Base-by-base conservation (phyloP, 1,140 invertebrate genomes). In the Hylaeus anthracinus region DNA sequence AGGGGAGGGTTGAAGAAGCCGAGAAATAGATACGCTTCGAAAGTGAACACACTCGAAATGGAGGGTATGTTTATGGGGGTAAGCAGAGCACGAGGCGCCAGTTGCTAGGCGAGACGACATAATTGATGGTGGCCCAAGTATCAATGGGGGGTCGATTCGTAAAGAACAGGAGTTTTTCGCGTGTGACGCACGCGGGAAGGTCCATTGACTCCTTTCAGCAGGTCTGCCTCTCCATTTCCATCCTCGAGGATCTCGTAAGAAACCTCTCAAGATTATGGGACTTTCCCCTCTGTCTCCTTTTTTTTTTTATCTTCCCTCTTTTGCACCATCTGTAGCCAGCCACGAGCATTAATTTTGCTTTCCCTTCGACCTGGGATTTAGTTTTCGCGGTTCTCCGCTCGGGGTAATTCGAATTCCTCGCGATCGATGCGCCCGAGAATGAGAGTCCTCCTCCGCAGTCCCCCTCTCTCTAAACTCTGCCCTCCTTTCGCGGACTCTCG, bases 181-280 rank as follows among this genome's bases (percentile, higher is more conserved):
- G 8, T 39, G 8, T 51, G 26, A 66, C 61, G 61, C 61, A 51
- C 37, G 6, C 64, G 14, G 56, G 51, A 39, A 43, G 43, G 63
- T 74, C 72, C 79, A 69, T 80, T 75, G 72, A 80, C 64, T 80
- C 45, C 48, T 67, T 75, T 69, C 79, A 60, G 12, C 43, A 5
- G 15, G 12, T n/a, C 45, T 45, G 39, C 37, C 41, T 48, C 60
- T 26, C 77, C 69, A 70, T 79, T 72, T 72, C 51, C 76, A 72
- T 64, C 48, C 67, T 64, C 69, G 72, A 10, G 72, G 72, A 39
- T 39, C 55, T 63, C 41, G 70, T 69, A 86, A 86, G 83, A 86
- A 86, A 86, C 58, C 84, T 86, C 61, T 86, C 82, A 82, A 85
- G 79, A 82, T 86, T 86, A 86, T 86, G 72, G 65, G 74, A 78